Conservation (phyloP, 2,888 invertebrate genomes). For the Lasioglossum malachurum region DNA sequence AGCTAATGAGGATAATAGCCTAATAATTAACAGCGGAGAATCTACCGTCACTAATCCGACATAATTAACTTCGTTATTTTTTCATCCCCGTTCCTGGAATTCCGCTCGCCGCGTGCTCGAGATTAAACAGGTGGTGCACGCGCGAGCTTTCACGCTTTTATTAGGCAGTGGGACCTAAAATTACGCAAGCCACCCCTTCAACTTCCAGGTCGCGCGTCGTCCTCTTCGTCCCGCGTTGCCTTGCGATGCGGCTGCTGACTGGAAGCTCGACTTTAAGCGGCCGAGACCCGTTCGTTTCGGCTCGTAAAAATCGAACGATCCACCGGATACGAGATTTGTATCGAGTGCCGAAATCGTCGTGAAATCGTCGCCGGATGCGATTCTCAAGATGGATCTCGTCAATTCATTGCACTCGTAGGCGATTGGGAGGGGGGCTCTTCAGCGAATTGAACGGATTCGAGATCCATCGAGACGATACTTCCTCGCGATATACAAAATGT, state of each 20-base stretch:
- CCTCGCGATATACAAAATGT: background rate
- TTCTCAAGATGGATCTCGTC: constrained; percentile 21
- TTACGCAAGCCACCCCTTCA: constrained; percentile 11
- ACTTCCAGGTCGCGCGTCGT: background rate
- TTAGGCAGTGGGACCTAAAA: constrained; percentile 58
- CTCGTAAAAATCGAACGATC: constrained; percentile 64
- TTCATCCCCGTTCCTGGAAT: background rate
- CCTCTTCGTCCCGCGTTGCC: background rate
- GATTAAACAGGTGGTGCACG: constrained; percentile 36
- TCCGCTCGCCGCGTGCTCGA: background rate
- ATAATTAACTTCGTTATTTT: constrained; percentile 32
- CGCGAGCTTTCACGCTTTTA: constrained; percentile 65
- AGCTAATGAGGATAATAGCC: background rate
- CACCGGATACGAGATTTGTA: constrained; percentile 54
- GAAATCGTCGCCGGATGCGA: constrained; percentile 21
- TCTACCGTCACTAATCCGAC: constrained; percentile 14
- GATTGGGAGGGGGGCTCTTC: constrained; percentile 11
- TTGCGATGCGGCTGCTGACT: constrained; percentile 29
- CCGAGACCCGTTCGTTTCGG: constrained; percentile 39
- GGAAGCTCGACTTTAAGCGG: constrained; percentile 38
- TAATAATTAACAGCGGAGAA: constrained; percentile 5
- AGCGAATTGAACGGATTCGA: constrained; percentile 15
- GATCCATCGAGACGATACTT: background rate
- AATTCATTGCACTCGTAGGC: constrained; percentile 6
- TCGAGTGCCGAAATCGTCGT: constrained; percentile 36